A percentile compares a stretch with the other conserved stretches of the same genome.
phyloP scores from a whole-genome alignment of 1,140 invertebrate genomes.

The Heterodera schachtii region DNA sequence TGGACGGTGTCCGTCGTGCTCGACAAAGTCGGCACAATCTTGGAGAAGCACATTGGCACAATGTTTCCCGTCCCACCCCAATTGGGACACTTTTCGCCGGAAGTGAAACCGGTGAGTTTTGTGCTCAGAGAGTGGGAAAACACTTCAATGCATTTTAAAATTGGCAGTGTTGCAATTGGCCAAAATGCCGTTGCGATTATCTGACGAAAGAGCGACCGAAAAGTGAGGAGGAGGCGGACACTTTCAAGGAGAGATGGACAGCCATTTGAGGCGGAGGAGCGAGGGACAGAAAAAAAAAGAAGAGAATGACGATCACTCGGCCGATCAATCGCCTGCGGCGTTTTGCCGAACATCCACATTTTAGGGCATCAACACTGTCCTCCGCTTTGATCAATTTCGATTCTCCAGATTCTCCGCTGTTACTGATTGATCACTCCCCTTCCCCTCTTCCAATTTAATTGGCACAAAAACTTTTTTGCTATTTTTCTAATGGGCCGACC shows the following conservation, averaged over 20 bases:
- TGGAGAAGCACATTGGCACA: conserved; percentile 36
- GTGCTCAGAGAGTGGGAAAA: not conserved
- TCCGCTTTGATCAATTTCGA: too few species aligned
- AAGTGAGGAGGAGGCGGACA: not conserved
- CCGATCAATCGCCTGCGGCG: too few species aligned
- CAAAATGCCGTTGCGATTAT: conserved; percentile 53
- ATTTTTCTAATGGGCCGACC: not conserved
- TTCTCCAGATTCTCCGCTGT: too few species aligned
- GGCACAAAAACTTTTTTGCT: not conserved
- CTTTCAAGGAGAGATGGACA: not conserved
- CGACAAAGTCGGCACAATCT: conserved; percentile 26
- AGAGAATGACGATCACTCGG: not conserved
- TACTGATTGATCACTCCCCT: too few species aligned
- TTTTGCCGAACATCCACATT: too few species aligned
- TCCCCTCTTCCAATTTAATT: too few species aligned
- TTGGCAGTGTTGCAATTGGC: conserved; percentile 52
- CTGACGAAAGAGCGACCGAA: conserved; percentile 12
- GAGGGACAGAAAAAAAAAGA: not conserved
- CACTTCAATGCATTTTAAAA: too few species aligned
- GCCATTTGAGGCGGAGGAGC: too few species aligned
- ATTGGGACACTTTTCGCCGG: conserved; percentile 34
- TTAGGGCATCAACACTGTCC: too few species aligned
- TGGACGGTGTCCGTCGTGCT: not conserved
- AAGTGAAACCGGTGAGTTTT: conserved; percentile 25
- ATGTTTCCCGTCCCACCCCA: conserved; percentile 45